Evolutionary conservation across 2,797 vertebrate genomes (phyloP).

Genomic region (Gallinago stenura): DNA sequence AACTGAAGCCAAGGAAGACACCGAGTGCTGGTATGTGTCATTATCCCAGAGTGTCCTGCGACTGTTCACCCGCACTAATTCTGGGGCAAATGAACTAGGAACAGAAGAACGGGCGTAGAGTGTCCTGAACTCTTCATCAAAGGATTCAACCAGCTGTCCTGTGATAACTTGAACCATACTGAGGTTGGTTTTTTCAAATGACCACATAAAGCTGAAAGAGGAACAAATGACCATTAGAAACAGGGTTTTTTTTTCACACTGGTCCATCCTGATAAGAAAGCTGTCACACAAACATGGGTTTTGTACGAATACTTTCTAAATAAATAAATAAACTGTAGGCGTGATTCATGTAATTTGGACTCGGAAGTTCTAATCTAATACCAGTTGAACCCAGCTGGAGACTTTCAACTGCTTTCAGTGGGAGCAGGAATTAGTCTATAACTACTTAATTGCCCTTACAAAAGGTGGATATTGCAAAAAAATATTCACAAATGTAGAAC

Average conservation of each 20-base stretch:
- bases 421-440: background rate
- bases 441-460: background rate
- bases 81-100: slow-evolving; percentile 82
- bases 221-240: slow-evolving; percentile 46
- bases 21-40: slow-evolving; percentile 76
- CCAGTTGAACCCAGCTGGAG: background rate
- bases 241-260: background rate
- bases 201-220: slow-evolving; percentile 93
- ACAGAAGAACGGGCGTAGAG: slow-evolving; percentile 91
- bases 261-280: background rate
- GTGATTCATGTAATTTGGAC: background rate
- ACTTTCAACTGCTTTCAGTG: background rate
- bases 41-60: slow-evolving; percentile 76
- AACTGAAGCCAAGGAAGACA: slow-evolving; percentile 81
- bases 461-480: background rate
- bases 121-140: slow-evolving; percentile 96
- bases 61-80: slow-evolving; percentile 75
- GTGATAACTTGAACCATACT: slow-evolving; percentile 97
- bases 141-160: slow-evolving; percentile 92
- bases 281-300: background rate
- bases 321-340: background rate
- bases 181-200: slow-evolving; percentile 95
- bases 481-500: background rate
- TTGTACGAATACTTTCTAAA: background rate
- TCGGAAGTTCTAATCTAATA: background rate